These are phyloP conservation scores for Myzus persicae DNA, from an alignment of 1,140 invertebrate species.

Conservation along the genomic window DNA sequence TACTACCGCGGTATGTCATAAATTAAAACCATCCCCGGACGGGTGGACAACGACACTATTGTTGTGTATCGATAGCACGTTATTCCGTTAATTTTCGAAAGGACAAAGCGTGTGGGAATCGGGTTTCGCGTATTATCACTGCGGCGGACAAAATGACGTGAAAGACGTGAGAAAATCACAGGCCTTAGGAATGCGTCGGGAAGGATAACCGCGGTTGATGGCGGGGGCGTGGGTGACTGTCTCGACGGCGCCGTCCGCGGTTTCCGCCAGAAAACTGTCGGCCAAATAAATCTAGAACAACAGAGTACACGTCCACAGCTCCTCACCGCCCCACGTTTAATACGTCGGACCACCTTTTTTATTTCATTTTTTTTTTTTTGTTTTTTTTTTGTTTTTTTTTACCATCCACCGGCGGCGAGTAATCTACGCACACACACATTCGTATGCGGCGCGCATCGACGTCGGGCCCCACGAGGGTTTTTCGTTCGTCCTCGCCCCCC, in stretches of 20 bases:
- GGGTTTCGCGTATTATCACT: not conserved
- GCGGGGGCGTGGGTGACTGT: no score
- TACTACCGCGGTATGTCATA: no score
- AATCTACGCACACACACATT: not conserved
- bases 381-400: not conserved
- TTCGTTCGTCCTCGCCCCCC: not conserved
- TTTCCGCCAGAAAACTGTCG: not conserved
- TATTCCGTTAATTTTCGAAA: not conserved
- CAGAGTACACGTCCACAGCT: not conserved
- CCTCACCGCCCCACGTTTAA: not conserved
- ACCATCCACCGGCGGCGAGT: not conserved
- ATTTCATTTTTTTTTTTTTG: not conserved
- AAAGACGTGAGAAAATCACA: no score
- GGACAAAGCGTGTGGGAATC: not conserved
- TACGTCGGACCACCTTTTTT: not conserved
- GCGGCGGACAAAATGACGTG: no score
- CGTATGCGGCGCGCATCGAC: not conserved
- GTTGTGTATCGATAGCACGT: no score
- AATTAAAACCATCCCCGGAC: no score
- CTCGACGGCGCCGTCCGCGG: no score
- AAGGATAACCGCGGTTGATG: no score
- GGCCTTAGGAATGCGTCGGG: no score
- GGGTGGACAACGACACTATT: no score
- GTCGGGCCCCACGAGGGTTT: not conserved
- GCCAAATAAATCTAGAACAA: not conserved